Evolutionary conservation across 2,797 vertebrate species (phyloP), one percentile per base, ranked within the genome.

Genomic region (Lepilemur septentrionalis): DNA sequence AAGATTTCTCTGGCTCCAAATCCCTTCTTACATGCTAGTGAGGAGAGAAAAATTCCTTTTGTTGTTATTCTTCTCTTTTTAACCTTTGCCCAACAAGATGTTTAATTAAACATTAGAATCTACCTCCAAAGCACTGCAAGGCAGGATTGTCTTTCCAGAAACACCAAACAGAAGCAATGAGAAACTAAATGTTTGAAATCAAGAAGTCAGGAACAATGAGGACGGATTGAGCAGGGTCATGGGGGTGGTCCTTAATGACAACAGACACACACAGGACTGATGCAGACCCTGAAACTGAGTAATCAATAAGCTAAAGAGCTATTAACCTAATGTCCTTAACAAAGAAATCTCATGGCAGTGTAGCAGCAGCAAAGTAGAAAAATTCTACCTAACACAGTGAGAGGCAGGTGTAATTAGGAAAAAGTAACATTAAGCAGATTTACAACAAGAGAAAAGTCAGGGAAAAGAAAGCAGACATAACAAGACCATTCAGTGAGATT

Each of bases 1-100:
- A 94, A 86, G 28, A 46, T 76, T 89, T 83, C 11, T 86, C 52
- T 70, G 50, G 13, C n/a, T 95, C 55, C 41, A 95, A 80, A 88
- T 84, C 12, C 50, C 57, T 92, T 13, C 4, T 32, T 95, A 23
- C 20, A 12, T n/a, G 15, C 13, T 50, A 84, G 78, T 55, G 35
- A 89, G 35, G 32, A 83, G 23, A 92, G 25, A 82, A 55, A 90
- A 79, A n/a, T 50, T 67, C 1, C 43, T 69, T 82, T 52, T 43
- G 4, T 35, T 70, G 30, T 65, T 83, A 6, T 79, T 65, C 2
- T 73, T 75, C 4, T 90, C n/a, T 73, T 82, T 92, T 87, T 88
- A 94, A 88, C 63, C 84, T 94, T 78, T 86, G 14, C 43, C 84
- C 13, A 1, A 46, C 48, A 81, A 86, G 55, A 90, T 78, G 72